phyloP scores from a whole-genome alignment of 2,888 invertebrate genomes.

The Tricholauxania praeusta region DNA sequence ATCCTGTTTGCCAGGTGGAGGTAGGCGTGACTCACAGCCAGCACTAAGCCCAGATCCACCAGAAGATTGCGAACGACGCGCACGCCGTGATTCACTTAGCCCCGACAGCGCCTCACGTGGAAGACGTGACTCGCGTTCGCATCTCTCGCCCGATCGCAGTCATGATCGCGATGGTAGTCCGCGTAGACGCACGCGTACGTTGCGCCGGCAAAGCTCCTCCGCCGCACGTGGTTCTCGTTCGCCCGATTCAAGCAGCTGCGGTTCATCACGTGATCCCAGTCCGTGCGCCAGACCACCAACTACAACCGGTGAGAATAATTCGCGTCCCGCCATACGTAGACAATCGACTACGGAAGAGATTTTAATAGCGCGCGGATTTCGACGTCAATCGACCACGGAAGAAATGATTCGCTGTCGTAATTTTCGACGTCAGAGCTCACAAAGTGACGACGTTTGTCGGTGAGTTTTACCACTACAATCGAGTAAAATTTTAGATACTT shows the following conservation, averaged over 20 bases:
- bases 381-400: constrained; percentile 90
- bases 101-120: constrained; percentile 86
- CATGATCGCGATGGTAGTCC: constrained; percentile 84
- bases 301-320: constrained; percentile 70
- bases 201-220: constrained; percentile 86
- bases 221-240: constrained; percentile 76
- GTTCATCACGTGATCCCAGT: constrained; percentile 84
- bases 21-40: constrained; percentile 85
- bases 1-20: constrained; percentile 79
- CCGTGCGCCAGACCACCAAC: constrained; percentile 76
- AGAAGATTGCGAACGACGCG: constrained; percentile 77
- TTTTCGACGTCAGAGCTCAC: constrained; percentile 90
- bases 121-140: constrained; percentile 81
- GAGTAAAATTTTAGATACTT: neutral
- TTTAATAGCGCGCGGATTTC: constrained; percentile 88
- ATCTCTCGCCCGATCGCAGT: constrained; percentile 83
- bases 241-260: constrained; percentile 82
- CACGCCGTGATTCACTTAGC: constrained; percentile 87
- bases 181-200: constrained; percentile 77
- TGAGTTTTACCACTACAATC: constrained; percentile 59
- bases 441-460: constrained; percentile 84
- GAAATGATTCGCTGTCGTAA: constrained; percentile 94
- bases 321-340: constrained; percentile 82
- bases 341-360: constrained; percentile 95
- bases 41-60: constrained; percentile 84